These are phyloP conservation scores for Tinamus guttatus DNA, from an alignment of 2,113 vertebrate genomes.

Conservation along the genomic window DNA sequence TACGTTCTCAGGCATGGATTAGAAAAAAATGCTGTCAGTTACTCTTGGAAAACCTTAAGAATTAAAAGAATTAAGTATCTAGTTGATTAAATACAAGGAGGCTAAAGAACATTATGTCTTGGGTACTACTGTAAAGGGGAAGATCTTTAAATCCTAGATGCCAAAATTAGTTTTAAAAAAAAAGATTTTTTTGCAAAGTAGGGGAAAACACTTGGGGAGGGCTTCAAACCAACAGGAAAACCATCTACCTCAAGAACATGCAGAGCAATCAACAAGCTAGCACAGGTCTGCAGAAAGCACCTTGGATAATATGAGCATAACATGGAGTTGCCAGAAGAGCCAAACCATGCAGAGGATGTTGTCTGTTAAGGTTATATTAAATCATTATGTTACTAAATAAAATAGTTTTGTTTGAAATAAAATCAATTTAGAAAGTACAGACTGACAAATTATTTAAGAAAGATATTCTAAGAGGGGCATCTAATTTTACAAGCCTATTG, in stretches of 20 bases:
- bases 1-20: neutral
- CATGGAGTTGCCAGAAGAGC: neutral
- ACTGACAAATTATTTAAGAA: too few species aligned
- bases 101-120: neutral
- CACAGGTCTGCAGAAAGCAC: neutral
- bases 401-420: neutral
- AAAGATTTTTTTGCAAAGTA: neutral
- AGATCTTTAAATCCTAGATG: neutral
- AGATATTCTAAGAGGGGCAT: too few species aligned
- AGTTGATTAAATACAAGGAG: neutral
- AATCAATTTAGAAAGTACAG: too few species aligned
- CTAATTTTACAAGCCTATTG: neutral
- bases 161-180: neutral
- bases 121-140: neutral
- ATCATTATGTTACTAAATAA: neutral
- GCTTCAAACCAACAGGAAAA: neutral
- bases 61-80: neutral
- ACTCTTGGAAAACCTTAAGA: neutral
- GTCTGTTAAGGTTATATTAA: neutral
- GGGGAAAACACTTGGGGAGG: neutral
- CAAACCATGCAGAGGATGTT: neutral
- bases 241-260: neutral
- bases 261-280: neutral
- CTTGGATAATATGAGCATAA: neutral
- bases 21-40: neutral